Percentiles rank a stretch among this genome's conserved stretches.
Evolutionary conservation across 2,113 vertebrate genomes (phyloP).

Genomic region (human): GRCh38 chr2:134580001-134580500

Average conservation of each 20-base stretch:
- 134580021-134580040: neutral
- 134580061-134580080: neutral
- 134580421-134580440: slow-evolving; percentile 38
- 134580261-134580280: slow-evolving; percentile 75
- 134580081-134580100: neutral
- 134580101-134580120: neutral
- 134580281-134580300: slow-evolving; percentile 49
- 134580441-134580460: slow-evolving; percentile 31
- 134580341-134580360: slow-evolving; percentile 56
- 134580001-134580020: slow-evolving; percentile 6
- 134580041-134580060: neutral
- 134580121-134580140: neutral
- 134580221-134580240: slow-evolving; percentile 58
- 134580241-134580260: slow-evolving; percentile 63
- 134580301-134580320: slow-evolving; percentile 41
- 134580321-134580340: slow-evolving; percentile 75
- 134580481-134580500: neutral
- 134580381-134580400: slow-evolving; percentile 74
- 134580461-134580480: neutral
- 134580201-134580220: slow-evolving; percentile 54
- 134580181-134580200: slow-evolving; percentile 57
- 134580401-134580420: slow-evolving; percentile 29
- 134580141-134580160: slow-evolving; percentile 44
- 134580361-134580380: slow-evolving; percentile 73
- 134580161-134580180: neutral